Conservation (phyloP, 2,888 invertebrate species). For the Pharmacophagus antenor region DNA sequence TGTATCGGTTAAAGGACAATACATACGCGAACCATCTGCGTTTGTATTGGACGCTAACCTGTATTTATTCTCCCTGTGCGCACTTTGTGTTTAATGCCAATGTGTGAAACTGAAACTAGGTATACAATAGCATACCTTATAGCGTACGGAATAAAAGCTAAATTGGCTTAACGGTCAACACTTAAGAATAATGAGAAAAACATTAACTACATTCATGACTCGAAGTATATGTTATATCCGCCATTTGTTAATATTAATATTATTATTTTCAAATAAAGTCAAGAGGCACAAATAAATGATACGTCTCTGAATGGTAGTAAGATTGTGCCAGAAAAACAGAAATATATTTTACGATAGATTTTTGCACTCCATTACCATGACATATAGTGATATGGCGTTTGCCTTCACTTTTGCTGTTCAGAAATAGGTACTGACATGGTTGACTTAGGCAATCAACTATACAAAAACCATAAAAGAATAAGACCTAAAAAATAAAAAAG, state of each 20-base stretch:
- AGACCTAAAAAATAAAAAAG: no score
- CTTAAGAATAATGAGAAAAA: background rate
- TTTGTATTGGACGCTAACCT: background rate
- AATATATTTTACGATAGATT: no score
- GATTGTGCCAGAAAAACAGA: no score
- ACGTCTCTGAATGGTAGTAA: no score
- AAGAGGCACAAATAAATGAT: no score
- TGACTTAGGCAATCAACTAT: no score
- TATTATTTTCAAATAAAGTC: background rate
- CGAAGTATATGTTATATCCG: background rate
- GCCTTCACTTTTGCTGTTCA: no score
- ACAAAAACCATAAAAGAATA: no score
- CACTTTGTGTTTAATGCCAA: background rate
- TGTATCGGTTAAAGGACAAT: constrained; percentile 7
- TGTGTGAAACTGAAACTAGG: background rate
- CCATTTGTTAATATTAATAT: background rate
- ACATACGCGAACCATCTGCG: background rate
- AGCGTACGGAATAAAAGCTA: background rate
- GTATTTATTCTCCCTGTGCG: background rate
- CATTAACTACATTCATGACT: background rate
- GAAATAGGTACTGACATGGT: no score
- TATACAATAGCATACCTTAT: background rate
- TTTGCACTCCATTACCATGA: no score
- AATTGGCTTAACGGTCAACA: background rate
- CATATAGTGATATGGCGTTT: no score